Evolutionary conservation across 2,888 invertebrate species (phyloP).

Genomic region (Napeogenes sylphis): DNA sequence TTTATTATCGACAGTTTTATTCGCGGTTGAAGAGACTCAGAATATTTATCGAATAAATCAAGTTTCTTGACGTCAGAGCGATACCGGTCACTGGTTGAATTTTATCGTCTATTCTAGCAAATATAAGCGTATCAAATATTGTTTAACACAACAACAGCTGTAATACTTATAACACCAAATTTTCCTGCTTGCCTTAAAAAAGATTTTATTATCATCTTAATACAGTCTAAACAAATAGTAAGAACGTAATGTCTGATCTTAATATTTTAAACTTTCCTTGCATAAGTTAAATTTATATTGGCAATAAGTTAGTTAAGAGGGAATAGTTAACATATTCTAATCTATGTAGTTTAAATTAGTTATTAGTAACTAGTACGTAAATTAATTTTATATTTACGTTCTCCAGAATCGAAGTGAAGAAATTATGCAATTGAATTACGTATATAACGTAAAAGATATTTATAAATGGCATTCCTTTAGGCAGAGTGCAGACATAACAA

Average conservation of each 20-base stretch:
- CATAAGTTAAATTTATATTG: too few relatives aligned
- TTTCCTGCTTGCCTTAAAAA: conserved; percentile 7
- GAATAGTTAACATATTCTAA: too few relatives aligned
- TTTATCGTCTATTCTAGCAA: conserved; percentile 38
- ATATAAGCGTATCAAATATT: conserved; percentile 27
- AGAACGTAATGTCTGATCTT: too few relatives aligned
- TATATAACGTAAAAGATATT: background rate
- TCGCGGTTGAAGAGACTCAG: conserved; percentile 31
- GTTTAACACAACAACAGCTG: conserved; percentile 8
- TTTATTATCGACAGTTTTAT: conserved; percentile 30
- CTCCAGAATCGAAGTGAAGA: too few relatives aligned
- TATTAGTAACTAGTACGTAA: too few relatives aligned
- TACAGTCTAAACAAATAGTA: too few relatives aligned
- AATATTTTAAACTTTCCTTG: too few relatives aligned
- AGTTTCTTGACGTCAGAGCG: conserved; percentile 52
- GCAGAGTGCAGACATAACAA: conserved; percentile 17
- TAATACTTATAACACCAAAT: conserved; percentile 14
- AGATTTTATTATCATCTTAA: too few relatives aligned
- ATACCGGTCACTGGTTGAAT: conserved; percentile 40
- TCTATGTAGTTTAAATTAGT: too few relatives aligned
- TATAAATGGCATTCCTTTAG: conserved; percentile 17
- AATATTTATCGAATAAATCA: conserved; percentile 53
- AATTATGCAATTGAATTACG: too few relatives aligned
- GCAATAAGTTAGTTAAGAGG: too few relatives aligned
- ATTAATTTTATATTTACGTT: too few relatives aligned